Percentiles rank a stretch among this genome's conserved stretches.
These are phyloP conservation scores for Psephotus haematonotus DNA, from an alignment of 2,113 vertebrate species.

Conservation along the genomic window DNA sequence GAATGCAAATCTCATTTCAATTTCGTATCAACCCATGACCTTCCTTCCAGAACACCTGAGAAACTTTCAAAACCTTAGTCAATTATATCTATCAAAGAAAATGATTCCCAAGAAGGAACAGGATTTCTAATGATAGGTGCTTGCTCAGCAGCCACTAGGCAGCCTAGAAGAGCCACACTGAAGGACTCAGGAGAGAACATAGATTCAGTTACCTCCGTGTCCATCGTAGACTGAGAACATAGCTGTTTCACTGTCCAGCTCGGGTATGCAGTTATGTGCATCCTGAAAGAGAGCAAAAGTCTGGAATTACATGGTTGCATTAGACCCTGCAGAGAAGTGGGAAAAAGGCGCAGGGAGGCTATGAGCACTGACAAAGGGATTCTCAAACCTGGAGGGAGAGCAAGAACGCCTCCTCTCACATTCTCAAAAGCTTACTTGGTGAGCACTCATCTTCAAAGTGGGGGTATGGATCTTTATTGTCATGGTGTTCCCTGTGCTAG, in stretches of 20 bases:
- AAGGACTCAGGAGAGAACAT: not conserved
- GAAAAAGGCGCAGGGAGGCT: not conserved
- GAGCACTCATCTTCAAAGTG: not conserved
- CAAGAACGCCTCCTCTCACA: not conserved
- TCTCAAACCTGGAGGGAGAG: not conserved
- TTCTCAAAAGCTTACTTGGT: not conserved
- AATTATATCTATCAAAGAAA: not conserved
- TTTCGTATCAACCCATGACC: not conserved
- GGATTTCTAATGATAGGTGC: not conserved
- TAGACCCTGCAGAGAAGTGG: fast-evolving
- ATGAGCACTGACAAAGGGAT: not conserved
- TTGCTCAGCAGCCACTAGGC: not conserved
- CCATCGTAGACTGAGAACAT: slow-evolving; percentile 99
- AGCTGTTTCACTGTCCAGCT: slow-evolving; percentile 92
- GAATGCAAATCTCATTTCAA: not conserved
- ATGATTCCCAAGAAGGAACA: not conserved
- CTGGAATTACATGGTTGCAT: not conserved
- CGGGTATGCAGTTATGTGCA: slow-evolving; percentile 97
- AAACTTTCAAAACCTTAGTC: not conserved
- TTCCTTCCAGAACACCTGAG: not conserved
- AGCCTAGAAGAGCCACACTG: not conserved
- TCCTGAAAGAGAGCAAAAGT: slow-evolving; percentile 79
- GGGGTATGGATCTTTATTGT: too few species aligned
- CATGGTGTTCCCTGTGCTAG: too few species aligned
- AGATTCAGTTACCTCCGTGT: slow-evolving; percentile 87